Base-by-base conservation (phyloP, 92 coral and sea anemone species). In the Blastomussa wellsi region DNA sequence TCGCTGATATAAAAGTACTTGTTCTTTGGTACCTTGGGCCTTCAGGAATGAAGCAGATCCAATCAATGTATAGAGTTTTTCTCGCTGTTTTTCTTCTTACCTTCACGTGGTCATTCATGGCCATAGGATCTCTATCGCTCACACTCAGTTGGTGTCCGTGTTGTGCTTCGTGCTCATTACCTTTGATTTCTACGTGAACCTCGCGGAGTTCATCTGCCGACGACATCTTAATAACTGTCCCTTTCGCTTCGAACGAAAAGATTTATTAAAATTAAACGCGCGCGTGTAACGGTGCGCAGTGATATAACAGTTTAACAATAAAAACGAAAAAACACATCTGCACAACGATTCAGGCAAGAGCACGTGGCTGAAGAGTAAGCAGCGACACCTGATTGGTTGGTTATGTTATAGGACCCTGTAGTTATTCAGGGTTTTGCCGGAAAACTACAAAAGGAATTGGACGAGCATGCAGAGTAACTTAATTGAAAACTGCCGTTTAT, bases 61-160 rank as follows among this genome's bases (percentile, higher is more conserved):
- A 51, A 51, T 14, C 19, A 14, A 15, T 51, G 0, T 14, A 14
- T 51, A 51, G 57, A 51, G 5, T 44, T 8, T n/a, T 6, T 22
- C 4, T 77, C 22, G 66, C 32, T 4, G 60, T 7, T 48, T 48
- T 38, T 24, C 14, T 35, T 86, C 67, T 31, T 86, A 93, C 95
- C 92, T 87, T 86, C 83, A 90, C 90, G 90, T 93, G 95, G 90
- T 93, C 92, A 73, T 93, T 93, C 95, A 93, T 93, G 16, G 92
- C 86, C 9, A 92, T 86, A 3, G 96, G 96, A 75, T 93, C 96
- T 44, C 96, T 84, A 51, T 93, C 94, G 33, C 74, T 76, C 47
- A 93, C 67, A 72, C 87, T 90, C 73, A 93, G 57, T 35, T 88
- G 92, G 80, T 93, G 93, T 17, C 96, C 96, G 2, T 76, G 90